Evolutionary conservation across 1,140 invertebrate species (phyloP).

Genomic region (Mizuhopecten yessoensis): DNA sequence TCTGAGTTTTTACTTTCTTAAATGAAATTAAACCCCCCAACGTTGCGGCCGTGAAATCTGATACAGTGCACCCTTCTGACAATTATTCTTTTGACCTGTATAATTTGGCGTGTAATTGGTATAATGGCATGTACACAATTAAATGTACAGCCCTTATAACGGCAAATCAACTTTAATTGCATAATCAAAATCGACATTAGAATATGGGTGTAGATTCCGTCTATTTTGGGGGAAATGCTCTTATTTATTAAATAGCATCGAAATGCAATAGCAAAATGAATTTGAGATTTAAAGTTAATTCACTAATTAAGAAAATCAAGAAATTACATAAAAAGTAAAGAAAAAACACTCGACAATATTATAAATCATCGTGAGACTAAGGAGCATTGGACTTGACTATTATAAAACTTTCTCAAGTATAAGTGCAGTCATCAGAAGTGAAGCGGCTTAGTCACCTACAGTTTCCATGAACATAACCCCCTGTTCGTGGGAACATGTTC

Average conservation of each 20-base stretch:
- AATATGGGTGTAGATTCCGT: no score
- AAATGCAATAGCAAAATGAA: not conserved
- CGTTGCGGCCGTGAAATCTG: not conserved
- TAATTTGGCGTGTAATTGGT: not conserved
- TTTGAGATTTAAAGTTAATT: no score
- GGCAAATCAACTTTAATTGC: not conserved
- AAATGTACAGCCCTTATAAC: not conserved
- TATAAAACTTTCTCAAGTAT: not conserved
- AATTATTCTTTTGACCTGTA: not conserved
- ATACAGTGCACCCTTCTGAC: not conserved
- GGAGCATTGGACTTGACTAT: not conserved
- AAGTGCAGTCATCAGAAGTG: not conserved
- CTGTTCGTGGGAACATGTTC: not conserved
- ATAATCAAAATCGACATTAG: not conserved
- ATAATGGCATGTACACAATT: not conserved
- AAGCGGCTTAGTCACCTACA: not conserved
- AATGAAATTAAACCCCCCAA: not conserved
- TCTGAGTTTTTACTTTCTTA: constrained; percentile 29
- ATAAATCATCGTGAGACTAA: not conserved
- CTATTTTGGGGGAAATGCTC: no score
- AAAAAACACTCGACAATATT: not conserved
- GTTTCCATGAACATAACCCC: not conserved
- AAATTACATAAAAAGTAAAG: not conserved
- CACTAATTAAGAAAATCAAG: not conserved
- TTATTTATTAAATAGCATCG: not conserved